phyloP scores from a whole-genome alignment of 2,797 vertebrate species.

The Falco concolor region DNA sequence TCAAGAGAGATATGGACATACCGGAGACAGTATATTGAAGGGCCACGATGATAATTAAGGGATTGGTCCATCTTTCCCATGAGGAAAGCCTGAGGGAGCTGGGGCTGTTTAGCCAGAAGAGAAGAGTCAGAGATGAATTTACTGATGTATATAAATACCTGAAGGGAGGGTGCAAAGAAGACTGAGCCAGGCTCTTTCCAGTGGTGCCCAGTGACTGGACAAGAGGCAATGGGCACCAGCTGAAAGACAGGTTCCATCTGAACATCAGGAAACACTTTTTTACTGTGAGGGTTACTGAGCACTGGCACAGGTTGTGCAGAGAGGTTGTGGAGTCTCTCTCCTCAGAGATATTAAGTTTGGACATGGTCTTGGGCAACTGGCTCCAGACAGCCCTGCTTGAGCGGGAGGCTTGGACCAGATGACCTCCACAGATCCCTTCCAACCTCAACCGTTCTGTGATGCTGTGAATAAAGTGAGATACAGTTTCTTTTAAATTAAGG shows the following conservation, averaged over 20 bases:
- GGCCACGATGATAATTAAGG: too few species aligned
- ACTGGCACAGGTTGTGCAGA: background rate
- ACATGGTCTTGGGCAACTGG: background rate
- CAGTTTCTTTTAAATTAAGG: background rate
- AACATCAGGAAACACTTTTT: background rate
- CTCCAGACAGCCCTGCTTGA: background rate
- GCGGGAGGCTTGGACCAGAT: background rate
- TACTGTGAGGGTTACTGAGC: background rate
- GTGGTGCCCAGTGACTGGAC: background rate
- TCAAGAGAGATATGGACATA: background rate
- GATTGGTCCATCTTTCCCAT: background rate
- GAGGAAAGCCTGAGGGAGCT: background rate
- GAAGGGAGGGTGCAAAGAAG: background rate
- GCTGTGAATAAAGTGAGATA: background rate
- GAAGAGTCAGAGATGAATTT: background rate
- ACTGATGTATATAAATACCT: background rate
- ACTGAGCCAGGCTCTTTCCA: background rate
- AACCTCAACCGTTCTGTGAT: background rate
- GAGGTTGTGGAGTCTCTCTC: background rate
- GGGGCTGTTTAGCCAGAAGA: background rate
- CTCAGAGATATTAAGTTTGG: background rate
- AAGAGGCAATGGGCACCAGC: background rate
- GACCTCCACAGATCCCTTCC: background rate
- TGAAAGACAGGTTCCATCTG: background rate
- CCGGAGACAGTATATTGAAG: background rate